A percentile compares a stretch with the other conserved stretches of the same genome.
phyloP scores from a whole-genome alignment of 2,113 vertebrate genomes.

The Cavia porcellus region DNA sequence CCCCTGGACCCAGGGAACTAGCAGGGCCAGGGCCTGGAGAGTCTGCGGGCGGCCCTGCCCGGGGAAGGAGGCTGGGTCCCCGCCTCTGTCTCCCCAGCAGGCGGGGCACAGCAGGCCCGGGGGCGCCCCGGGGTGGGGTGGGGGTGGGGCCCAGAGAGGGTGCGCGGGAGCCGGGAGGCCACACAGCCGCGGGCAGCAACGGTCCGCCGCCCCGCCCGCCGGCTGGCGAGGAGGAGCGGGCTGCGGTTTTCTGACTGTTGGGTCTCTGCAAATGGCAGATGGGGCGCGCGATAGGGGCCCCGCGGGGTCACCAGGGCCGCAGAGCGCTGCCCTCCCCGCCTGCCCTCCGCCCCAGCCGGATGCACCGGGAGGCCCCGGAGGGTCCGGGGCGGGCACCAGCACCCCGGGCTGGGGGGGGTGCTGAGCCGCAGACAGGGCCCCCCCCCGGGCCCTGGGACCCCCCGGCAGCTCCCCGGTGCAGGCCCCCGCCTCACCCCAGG shows the following conservation, averaged over 20 bases:
- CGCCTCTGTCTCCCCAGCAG: not conserved
- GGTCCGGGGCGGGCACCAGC: not conserved
- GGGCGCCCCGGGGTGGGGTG: too few species aligned
- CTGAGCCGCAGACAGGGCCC: not conserved
- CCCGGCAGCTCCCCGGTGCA: rapidly evolving
- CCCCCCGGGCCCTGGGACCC: too few species aligned
- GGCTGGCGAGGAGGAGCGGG: not conserved
- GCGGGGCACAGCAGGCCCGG: rapidly evolving
- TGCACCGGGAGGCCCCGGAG: not conserved
- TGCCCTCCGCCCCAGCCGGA: not conserved
- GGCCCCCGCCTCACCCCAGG: rapidly evolving
- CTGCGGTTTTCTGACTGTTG: conserved; percentile 55
- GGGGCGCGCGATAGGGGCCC: conserved; percentile 13
- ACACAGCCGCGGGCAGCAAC: not conserved
- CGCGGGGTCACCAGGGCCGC: not conserved
- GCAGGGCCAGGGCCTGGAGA: too few species aligned
- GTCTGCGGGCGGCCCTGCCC: rapidly evolving
- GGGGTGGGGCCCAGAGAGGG: not conserved
- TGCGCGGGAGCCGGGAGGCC: rapidly evolving
- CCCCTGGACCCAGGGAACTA: not conserved
- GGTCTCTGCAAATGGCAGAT: conserved; percentile 18
- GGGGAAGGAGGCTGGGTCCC: not conserved
- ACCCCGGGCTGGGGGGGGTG: not conserved
- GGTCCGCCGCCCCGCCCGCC: rapidly evolving
- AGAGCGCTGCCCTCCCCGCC: not conserved